These are phyloP conservation scores for Oligia strigilis DNA, from an alignment of 2,888 invertebrate genomes.

Conservation along the genomic window DNA sequence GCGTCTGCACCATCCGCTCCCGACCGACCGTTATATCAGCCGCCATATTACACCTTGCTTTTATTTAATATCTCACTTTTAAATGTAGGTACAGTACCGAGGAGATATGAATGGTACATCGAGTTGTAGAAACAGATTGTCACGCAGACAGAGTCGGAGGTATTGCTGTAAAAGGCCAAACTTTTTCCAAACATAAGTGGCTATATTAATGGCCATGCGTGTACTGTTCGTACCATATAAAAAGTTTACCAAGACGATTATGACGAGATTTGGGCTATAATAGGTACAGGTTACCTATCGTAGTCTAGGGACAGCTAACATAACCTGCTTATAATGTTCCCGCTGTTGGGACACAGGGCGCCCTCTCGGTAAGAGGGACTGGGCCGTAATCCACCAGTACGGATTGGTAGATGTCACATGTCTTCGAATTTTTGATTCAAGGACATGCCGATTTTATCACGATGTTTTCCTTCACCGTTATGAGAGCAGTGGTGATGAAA, in stretches of 20 bases:
- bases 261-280: not conserved
- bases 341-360: not conserved
- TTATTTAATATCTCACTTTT: conserved; percentile 35
- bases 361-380: not conserved
- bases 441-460: no score
- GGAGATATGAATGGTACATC: not conserved
- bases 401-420: not conserved
- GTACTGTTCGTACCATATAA: not conserved
- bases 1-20: conserved; percentile 73
- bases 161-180: not conserved
- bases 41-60: conserved; percentile 46
- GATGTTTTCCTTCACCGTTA: no score
- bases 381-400: not conserved
- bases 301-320: not conserved
- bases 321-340: not conserved
- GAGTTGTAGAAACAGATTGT: not conserved
- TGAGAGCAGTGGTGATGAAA: not conserved
- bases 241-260: not conserved
- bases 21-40: conserved; percentile 45
- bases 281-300: no score
- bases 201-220: not conserved
- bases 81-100: not conserved
- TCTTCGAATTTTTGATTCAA: not conserved
- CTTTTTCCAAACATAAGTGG: no score
- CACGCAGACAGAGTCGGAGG: not conserved